Base-by-base conservation (phyloP, 2,797 vertebrate species). In the Leptodactylus fallax region DNA sequence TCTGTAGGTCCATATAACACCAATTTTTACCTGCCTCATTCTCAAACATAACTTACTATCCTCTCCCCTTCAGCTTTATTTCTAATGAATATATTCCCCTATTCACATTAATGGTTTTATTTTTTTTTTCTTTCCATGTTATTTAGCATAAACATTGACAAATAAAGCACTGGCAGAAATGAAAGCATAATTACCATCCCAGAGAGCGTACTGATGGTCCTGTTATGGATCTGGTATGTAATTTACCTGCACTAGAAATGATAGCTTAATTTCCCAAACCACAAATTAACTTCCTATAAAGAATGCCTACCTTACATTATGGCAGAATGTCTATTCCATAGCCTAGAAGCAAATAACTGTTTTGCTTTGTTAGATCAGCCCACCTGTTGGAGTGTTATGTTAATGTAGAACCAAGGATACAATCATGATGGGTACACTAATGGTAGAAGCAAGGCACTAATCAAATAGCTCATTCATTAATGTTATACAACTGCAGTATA, bases 181-280 rank as follows among this genome's bases (percentile, higher is more conserved):
- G 25, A 53, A 58, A 83, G 21, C 63, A 63, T 53, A 71, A 53
- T 27, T 53, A 21, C 49, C 23, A 67, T 27, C 51, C 63, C 69
- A 56, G 27, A 82, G 25, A 83, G 63, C 23, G 51, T 67, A 3
- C 65, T 69, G 81, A 83, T 36, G 14, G n/a, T 83, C 47, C 23
- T 71, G 8, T 36, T 55, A 47, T 81, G 14, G 61, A 81, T 65
- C n/a, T 67, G 61, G 49, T 82, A 83, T 71, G 49, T 71, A 71
- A 79, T 79, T 79, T 83, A 27, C 63, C 25, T 83, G 63, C 6
- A 6, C 77, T 83, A 71, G 14, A 71, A 65, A 56, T 56, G 23
- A 82, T 82, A 69, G 61, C 47, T 82, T 23, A 82, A 82, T 67
- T 8, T 55, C n/a, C 63, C 80, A 69, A 82, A 82, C 47, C 45